These are phyloP conservation scores for Percina caprodes DNA, from an alignment of 2,113 vertebrate genomes.

Conservation along the genomic window DNA sequence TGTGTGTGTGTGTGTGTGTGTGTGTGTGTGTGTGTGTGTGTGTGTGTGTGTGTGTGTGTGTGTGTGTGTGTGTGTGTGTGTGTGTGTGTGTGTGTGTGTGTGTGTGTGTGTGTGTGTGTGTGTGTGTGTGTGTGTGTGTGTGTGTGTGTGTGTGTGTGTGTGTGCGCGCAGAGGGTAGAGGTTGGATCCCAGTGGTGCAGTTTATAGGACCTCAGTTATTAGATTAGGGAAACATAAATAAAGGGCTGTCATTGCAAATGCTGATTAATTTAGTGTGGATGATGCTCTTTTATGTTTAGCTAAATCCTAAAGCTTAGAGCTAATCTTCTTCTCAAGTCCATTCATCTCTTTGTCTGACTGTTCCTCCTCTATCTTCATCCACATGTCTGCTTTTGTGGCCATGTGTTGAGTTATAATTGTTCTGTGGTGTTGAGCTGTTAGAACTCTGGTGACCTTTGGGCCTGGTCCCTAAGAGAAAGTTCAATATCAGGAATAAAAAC, in stretches of 20 bases:
- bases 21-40: slow-evolving; percentile 21
- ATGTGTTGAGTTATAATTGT: slow-evolving; percentile 51
- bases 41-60: slow-evolving; percentile 27
- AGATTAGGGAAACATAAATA: slow-evolving; percentile 55
- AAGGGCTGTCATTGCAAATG: slow-evolving; percentile 33
- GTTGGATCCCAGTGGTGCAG: slow-evolving; percentile 44
- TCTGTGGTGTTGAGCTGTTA: slow-evolving; percentile 47
- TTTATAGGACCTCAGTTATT: slow-evolving; percentile 55
- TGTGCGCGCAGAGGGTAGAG: slow-evolving; percentile 29
- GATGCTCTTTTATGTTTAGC: slow-evolving; percentile 13
- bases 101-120: slow-evolving; percentile 15
- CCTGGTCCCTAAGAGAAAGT: slow-evolving; percentile 51
- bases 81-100: slow-evolving; percentile 21
- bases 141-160: slow-evolving; percentile 21
- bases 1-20: slow-evolving; percentile 24
- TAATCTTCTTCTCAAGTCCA: neutral
- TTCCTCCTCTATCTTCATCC: slow-evolving; percentile 17
- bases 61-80: slow-evolving; percentile 30
- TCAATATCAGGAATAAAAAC: slow-evolving; percentile 67
- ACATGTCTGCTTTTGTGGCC: slow-evolving; percentile 4
- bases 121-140: slow-evolving; percentile 24
- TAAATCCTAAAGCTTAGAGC: slow-evolving; percentile 1
- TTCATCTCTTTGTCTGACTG: slow-evolving; percentile 7
- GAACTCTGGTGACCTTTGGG: slow-evolving; percentile 64
- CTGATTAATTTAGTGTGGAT: neutral